These are phyloP conservation scores for Holacanthella duospinosa DNA, from an alignment of 2,888 invertebrate species.

Conservation along the genomic window DNA sequence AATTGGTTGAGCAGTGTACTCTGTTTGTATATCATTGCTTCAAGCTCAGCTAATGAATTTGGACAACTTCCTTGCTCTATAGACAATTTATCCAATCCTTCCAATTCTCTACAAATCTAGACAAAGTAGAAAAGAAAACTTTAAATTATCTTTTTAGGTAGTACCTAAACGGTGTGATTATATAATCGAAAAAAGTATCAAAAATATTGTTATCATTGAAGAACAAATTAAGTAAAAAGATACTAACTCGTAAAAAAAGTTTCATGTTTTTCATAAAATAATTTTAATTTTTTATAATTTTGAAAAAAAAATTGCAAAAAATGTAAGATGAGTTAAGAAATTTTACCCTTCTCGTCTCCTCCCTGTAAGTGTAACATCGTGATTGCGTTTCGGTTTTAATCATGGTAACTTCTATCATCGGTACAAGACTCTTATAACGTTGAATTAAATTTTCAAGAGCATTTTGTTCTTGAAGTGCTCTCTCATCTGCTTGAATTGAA, in stretches of 20 bases:
- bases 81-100: slow-evolving; percentile 63
- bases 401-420: slow-evolving; percentile 84
- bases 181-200: too few relatives aligned
- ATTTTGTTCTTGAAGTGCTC: slow-evolving; percentile 68
- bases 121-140: too few relatives aligned
- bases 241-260: slow-evolving; percentile 14
- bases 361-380: slow-evolving; percentile 80
- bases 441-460: slow-evolving; percentile 70
- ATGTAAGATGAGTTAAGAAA: slow-evolving; percentile 53
- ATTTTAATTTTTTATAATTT: background rate
- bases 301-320: background rate
- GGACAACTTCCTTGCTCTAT: slow-evolving; percentile 49
- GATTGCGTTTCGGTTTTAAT: slow-evolving; percentile 85
- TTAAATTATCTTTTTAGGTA: too few relatives aligned
- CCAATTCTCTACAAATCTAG: slow-evolving; percentile 51
- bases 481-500: slow-evolving; percentile 67
- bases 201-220: too few relatives aligned
- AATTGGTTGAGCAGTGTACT: slow-evolving; percentile 70
- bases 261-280: background rate
- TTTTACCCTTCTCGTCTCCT: slow-evolving; percentile 78
- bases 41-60: slow-evolving; percentile 62
- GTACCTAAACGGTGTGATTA: too few relatives aligned
- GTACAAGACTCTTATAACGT: slow-evolving; percentile 81
- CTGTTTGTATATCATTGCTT: slow-evolving; percentile 66
- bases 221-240: too few relatives aligned